These are phyloP conservation scores for Cantharis flavilabris DNA, from an alignment of 2,888 invertebrate genomes.

Conservation along the genomic window DNA sequence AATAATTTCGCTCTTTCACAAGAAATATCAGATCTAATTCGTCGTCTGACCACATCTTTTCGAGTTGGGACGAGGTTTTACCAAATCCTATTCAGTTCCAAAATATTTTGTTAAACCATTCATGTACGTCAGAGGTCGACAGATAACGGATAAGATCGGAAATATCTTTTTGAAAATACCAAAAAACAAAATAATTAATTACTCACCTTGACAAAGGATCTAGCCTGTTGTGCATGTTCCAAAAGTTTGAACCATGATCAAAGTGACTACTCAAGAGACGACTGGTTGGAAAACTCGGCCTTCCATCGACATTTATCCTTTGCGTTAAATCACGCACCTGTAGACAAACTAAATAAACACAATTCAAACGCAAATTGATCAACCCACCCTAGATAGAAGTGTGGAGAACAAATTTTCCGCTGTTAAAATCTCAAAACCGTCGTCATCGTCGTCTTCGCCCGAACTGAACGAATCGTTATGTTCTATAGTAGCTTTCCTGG, in stretches of 20 bases:
- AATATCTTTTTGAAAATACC: neutral
- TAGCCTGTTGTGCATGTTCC: constrained; percentile 54
- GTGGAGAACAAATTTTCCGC: constrained; percentile 91
- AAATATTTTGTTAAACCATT: neutral
- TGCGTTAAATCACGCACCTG: constrained; percentile 84
- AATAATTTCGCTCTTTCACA: neutral
- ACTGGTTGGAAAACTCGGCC: constrained; percentile 66
- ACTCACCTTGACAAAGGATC: constrained; percentile 59
- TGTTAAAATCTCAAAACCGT: constrained; percentile 88
- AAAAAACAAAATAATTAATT: neutral
- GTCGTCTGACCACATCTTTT: no score
- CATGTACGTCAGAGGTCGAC: no score
- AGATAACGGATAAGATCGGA: no score
- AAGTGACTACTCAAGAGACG: constrained; percentile 62
- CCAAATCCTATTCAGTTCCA: no score
- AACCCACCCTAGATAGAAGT: constrained; percentile 74
- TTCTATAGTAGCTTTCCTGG: constrained; percentile 66
- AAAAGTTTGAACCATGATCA: constrained; percentile 56
- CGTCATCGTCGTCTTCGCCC: constrained; percentile 86
- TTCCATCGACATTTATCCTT: constrained; percentile 81
- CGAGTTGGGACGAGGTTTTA: no score
- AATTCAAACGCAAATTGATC: neutral
- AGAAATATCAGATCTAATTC: no score
- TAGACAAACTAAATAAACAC: constrained; percentile 14
- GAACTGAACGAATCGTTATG: constrained; percentile 87